phyloP scores from a whole-genome alignment of 2,888 invertebrate genomes.

The Andrena fulva region DNA sequence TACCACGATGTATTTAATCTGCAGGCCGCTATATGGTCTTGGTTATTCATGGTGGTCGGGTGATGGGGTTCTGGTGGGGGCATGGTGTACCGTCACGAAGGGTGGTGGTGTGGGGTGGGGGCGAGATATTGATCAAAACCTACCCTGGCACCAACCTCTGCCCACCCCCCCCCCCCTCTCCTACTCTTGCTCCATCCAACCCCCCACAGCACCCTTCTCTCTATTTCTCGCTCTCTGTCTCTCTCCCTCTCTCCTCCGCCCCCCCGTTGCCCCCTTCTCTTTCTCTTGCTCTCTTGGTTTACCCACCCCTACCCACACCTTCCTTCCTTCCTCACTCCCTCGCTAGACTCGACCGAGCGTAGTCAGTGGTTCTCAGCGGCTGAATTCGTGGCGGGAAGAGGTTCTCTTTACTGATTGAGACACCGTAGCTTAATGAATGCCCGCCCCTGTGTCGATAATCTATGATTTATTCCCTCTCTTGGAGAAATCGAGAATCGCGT shows the following conservation, averaged over 20 bases:
- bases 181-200: slow-evolving; percentile 70
- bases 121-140: slow-evolving; percentile 85
- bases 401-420: slow-evolving; percentile 26
- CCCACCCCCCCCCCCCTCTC: slow-evolving; percentile 35
- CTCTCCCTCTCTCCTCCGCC: slow-evolving; percentile 65
- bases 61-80: slow-evolving; percentile 78
- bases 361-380: slow-evolving; percentile 79
- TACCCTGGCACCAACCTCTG: slow-evolving; percentile 83
- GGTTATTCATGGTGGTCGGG: slow-evolving; percentile 84
- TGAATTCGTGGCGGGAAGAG: slow-evolving; percentile 15
- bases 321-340: slow-evolving; percentile 64
- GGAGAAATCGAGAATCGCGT: background rate
- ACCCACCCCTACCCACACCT: slow-evolving; percentile 67
- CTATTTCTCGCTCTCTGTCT: slow-evolving; percentile 63
- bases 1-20: slow-evolving; percentile 81
- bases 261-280: slow-evolving; percentile 65
- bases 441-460: background rate
- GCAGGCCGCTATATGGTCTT: slow-evolving; percentile 80
- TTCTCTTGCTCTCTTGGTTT: slow-evolving; percentile 68
- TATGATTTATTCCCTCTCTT: background rate
- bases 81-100: slow-evolving; percentile 81
- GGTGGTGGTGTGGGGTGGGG: slow-evolving; percentile 81
- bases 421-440: background rate
- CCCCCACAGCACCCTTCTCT: slow-evolving; percentile 74
- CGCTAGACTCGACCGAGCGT: slow-evolving; percentile 78